These are phyloP conservation scores for Lasioglossum leucozonium DNA, from an alignment of 2,888 invertebrate species.

Conservation along the genomic window DNA sequence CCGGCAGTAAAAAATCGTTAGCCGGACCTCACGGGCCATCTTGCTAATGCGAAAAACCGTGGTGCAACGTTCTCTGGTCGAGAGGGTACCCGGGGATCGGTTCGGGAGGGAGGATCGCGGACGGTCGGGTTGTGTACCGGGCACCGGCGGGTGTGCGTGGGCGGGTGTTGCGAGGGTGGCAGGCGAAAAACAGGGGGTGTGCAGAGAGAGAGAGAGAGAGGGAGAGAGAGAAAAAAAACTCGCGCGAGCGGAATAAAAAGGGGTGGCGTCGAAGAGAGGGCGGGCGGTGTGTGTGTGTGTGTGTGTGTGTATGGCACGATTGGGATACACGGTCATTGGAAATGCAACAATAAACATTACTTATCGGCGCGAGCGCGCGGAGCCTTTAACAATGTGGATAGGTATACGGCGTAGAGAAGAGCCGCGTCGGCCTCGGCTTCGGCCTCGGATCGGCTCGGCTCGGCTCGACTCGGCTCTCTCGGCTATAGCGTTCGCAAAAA, in stretches of 20 bases:
- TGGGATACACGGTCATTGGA: constrained; percentile 73
- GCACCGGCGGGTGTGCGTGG: not conserved
- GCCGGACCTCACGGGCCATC: constrained; percentile 67
- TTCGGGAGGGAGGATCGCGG: constrained; percentile 52
- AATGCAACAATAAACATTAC: constrained; percentile 85
- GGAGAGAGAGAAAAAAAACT: constrained; percentile 27
- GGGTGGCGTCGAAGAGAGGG: constrained; percentile 41
- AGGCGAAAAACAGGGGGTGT: constrained; percentile 38
- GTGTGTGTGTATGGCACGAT: constrained; percentile 58
- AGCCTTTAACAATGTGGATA: constrained; percentile 81
- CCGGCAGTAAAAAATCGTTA: constrained; percentile 71
- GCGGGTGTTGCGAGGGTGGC: constrained; percentile 10
- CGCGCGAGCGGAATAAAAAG: constrained; percentile 41
- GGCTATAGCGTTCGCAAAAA: constrained; percentile 74
- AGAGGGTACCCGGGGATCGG: constrained; percentile 43
- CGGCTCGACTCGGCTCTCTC: constrained; percentile 50
- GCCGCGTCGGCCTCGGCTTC: constrained; percentile 37
- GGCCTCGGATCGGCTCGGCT: constrained; percentile 43
- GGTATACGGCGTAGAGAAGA: constrained; percentile 59
- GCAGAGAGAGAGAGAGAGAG: constrained; percentile 17
- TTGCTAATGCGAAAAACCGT: constrained; percentile 80
- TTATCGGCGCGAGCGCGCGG: constrained; percentile 79
- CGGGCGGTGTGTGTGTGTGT: constrained; percentile 41
- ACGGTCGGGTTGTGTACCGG: constrained; percentile 12
- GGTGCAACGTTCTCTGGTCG: constrained; percentile 62